Evolutionary conservation across 2,797 vertebrate species (phyloP), one percentile per base, ranked within the genome.

Genomic region (Sciurus vulgaris): DNA sequence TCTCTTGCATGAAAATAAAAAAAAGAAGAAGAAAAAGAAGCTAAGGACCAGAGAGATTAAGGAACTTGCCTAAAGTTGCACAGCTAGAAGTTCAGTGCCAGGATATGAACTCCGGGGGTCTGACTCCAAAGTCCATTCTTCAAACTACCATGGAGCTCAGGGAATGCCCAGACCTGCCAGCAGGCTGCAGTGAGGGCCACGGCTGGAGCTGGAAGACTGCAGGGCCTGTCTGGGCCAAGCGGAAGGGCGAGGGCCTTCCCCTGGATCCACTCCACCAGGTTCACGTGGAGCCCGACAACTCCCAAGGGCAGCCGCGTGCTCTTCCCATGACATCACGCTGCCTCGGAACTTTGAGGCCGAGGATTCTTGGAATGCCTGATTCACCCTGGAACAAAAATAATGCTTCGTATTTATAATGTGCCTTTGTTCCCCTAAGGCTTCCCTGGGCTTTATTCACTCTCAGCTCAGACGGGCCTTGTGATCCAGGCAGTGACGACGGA

Each of bases 321-420:
- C 93, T 86, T 96, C 96, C 97, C 95, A 93, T 97, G 96, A 97
- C 95, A 88, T 95, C 96, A 97, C 67, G 0, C 94, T 61, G 93
- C 97, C 95, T 97, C 33, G n/a, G 94, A 93, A 87, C 38, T 70
- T 17, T 70, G 93, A 93, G 96, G 96, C 96, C 70, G 63, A 78
- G 90, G 96, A 96, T 97, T 96, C 97, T 97, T 97, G 96, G 97
- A 96, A 97, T 97, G 97, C 97, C 93, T 93, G 89, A 89, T 96
- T 96, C 96, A 94, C 82, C 69, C 97, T 97, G 96, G 96, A 95
- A 95, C 95, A 96, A 90, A 97, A 97, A 96, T 96, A 95, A 92
- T 51, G 41, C 97, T 91, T 95, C 47, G 0, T 79, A 82, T 86
- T 93, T 70, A 91, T 89, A 90, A 91, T 38, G 61, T 47, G 90